These are phyloP conservation scores for Ochropleura leucogaster DNA, from an alignment of 2,888 invertebrate genomes.

Conservation along the genomic window DNA sequence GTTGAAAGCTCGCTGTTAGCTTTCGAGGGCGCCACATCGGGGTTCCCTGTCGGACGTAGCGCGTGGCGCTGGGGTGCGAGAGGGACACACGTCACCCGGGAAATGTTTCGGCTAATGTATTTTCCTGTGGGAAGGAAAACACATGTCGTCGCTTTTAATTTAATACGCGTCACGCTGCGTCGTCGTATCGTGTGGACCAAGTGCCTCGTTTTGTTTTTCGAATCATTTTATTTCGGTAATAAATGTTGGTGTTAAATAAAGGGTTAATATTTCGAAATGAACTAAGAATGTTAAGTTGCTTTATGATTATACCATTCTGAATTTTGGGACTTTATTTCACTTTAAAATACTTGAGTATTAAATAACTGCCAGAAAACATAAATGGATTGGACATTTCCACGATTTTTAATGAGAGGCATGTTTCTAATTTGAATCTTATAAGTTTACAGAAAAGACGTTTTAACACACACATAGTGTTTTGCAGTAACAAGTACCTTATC, in stretches of 20 bases:
- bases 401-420: too few species aligned
- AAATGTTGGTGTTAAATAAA: conserved; percentile 49
- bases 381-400: background rate
- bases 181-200: conserved; percentile 77
- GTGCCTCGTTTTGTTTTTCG: conserved; percentile 62
- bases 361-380: background rate
- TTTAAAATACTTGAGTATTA: background rate
- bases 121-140: conserved; percentile 91
- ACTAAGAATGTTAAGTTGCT: conserved; percentile 26
- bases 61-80: conserved; percentile 66
- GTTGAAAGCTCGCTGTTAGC: conserved; percentile 89
- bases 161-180: conserved; percentile 89
- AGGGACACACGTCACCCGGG: conserved; percentile 77
- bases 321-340: background rate
- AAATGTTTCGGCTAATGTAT: conserved; percentile 89
- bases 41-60: conserved; percentile 72
- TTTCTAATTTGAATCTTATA: conserved; percentile 27
- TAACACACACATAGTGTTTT: background rate
- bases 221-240: conserved; percentile 62
- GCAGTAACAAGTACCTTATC: background rate
- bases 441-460: background rate
- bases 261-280: conserved; percentile 33
- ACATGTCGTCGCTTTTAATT: conserved; percentile 90
- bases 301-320: conserved; percentile 8
- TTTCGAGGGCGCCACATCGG: conserved; percentile 83